Conservation (phyloP, 2,888 invertebrate genomes). For the Xestoiulus laeticollis region DNA sequence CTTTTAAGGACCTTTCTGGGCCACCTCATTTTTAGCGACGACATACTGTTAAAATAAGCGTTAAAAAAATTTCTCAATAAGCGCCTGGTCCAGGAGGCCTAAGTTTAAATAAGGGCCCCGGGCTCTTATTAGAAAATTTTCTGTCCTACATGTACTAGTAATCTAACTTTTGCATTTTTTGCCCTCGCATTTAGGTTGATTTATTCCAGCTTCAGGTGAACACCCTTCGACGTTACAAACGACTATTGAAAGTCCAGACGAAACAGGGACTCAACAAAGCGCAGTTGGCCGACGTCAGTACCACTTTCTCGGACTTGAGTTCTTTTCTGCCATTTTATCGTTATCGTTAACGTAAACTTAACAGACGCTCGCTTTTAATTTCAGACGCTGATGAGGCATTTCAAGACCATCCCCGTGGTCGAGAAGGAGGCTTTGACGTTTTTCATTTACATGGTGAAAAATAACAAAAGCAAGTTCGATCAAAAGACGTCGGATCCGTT, state of each 20-base stretch:
- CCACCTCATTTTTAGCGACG: too few relatives aligned
- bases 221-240: conserved; percentile 91
- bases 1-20: too few relatives aligned
- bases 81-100: too few relatives aligned
- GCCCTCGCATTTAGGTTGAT: conserved; percentile 71
- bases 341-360: conserved; percentile 46
- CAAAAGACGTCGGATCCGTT: conserved; percentile 67
- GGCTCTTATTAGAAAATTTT: too few relatives aligned
- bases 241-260: conserved; percentile 90
- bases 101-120: too few relatives aligned
- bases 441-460: conserved; percentile 96
- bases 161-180: conserved; percentile 70
- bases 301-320: neutral
- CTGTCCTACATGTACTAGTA: too few relatives aligned
- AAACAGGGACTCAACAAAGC: conserved; percentile 93
- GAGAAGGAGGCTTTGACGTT: conserved; percentile 95
- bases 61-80: too few relatives aligned
- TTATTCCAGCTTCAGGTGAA: conserved; percentile 91
- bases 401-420: conserved; percentile 91
- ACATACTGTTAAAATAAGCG: too few relatives aligned
- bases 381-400: conserved; percentile 93
- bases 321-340: neutral
- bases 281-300: conserved; percentile 91
- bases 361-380: conserved; percentile 62
- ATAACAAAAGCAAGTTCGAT: conserved; percentile 87